Base-by-base conservation (phyloP, 1,140 invertebrate genomes). In the Luehdorfia chinensis region DNA sequence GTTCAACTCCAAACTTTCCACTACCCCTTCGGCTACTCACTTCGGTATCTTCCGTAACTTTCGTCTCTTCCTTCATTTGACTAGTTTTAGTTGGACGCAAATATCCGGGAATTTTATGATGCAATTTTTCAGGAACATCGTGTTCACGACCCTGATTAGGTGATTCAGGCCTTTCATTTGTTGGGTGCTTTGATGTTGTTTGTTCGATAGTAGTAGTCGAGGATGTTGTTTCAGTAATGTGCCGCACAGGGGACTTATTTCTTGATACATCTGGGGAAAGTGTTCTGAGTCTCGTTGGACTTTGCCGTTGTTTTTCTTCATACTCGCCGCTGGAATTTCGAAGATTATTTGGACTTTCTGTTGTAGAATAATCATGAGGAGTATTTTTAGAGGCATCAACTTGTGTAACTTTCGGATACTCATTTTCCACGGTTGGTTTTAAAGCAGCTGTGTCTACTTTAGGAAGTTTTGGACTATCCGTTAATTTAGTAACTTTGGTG, bases 1-100 rank as follows among this genome's bases (percentile, higher is more conserved):
- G 76, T 49, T 89, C 89, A 14, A 92, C 89, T 21, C 92, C 91
- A 63, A 93, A 93, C 57, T 91, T 92, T 0, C 89, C 90, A 44
- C 87, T 83, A 4, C 87, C 87, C 46, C 87, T 73, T 33, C 85
- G 71, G 30, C 75, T 87, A 46, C 76, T 87, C 5, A 83, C 64
- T 58, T 80, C 79, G 6, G 43, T 55, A 14, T 80, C 78, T 19
- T 83, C 76, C 6, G 44, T 33, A 13, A 53, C 27, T 43, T 72
- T 74, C 4, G 55, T 50, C 55, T 81, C 80, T 51, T 84, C 75
- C 48, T 73, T 80, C 5, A 62, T 62, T 47, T 76, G 77, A 47
- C 70, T 80, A 3, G 76, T 80, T 59, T 79, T 78, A 2, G 79
- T 86, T 6, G 79, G 68, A 5, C 72, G 55, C 52, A 74, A 71